Evolutionary conservation across 1,140 invertebrate genomes (phyloP), one percentile per base, ranked within the genome.

Genomic region (Drosophila dunni): DNA sequence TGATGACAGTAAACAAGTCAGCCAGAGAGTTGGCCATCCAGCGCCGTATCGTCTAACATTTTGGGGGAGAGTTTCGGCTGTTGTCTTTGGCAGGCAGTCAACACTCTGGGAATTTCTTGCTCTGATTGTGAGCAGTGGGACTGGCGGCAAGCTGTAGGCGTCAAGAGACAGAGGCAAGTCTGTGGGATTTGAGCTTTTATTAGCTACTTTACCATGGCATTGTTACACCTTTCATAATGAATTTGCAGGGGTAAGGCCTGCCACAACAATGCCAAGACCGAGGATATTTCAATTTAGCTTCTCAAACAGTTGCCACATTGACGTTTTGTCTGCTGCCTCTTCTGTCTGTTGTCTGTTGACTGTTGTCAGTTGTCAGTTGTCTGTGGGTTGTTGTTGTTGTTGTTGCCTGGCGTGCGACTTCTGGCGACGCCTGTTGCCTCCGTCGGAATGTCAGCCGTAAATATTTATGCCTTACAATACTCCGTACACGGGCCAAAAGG

Each of bases 151-250:
- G 0, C 24, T 4, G 24, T 29, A 29, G 24, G 24, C 24, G 24
- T 29, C 24, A 29, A 29, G 24, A 29, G 24, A 29, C 24, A 29
- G 24, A 29, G 24, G 24, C 3, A 29, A 11, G 38, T 72, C 54
- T 70, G 79, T 60, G 65, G 64, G 62, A 69, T 50, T 72, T 40
- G 58, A 72, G 73, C 83, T 86, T 86, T 86, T 86, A 86, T 86
- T 86, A 86, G 84, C 82, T 88, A 82, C 79, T 86, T 88, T 88
- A 66, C 71, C 79, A 75, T 64, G 84, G 76, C 82, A 82, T 86
- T 86, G 82, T 86, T 88, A 86, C 82, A 86, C 82, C 82, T 86
- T 88, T 86, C 83, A 86, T 86, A 82, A 86, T 86, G 82, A 82
- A 83, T 88, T 75, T 78, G 29, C 24, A 48, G 10, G 13, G 62